Evolutionary conservation across 30 jellyfish, hydroid and myxozoan species (phyloP).

Genomic region (Mastigias papua): DNA sequence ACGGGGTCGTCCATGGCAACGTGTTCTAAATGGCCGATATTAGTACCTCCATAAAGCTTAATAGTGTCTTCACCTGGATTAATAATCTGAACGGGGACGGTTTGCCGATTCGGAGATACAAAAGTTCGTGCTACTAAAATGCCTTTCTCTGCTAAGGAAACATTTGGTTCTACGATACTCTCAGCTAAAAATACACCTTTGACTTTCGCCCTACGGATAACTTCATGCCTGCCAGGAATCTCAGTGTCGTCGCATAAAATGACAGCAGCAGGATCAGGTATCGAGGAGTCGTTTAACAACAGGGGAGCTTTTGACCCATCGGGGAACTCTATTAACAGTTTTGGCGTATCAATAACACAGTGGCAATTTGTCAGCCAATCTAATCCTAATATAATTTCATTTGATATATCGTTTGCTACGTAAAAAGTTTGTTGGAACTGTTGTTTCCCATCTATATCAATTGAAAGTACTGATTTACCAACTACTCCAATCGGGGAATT

Average conservation of each 20-base stretch:
- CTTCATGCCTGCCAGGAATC: constrained; percentile 2
- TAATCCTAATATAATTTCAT: constrained; percentile 8
- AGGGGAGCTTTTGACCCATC: not conserved
- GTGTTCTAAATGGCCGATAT: not conserved
- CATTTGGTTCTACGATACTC: constrained; percentile 1
- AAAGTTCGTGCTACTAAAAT: not conserved
- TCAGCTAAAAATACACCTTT: not conserved
- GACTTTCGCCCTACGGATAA: not conserved
- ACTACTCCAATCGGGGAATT: constrained; percentile 1
- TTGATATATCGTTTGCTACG: constrained; percentile 2
- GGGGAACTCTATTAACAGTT: not conserved
- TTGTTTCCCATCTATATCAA: not conserved
- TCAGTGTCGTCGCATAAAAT: constrained; percentile 1
- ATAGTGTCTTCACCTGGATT: not conserved
- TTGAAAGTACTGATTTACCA: not conserved
- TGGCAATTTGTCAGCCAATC: not conserved
- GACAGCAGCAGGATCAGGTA: constrained; percentile 4
- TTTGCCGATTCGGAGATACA: not conserved
- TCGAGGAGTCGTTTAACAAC: not conserved
- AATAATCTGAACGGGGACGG: constrained; percentile 1
- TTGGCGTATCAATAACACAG: not conserved
- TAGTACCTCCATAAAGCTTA: not conserved
- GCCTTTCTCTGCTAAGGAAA: not conserved
- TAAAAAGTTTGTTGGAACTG: not conserved
- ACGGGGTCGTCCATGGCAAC: not conserved